phyloP scores from a whole-genome alignment of 92 coral and sea anemone species.

The Galaxea fascicularis region DNA sequence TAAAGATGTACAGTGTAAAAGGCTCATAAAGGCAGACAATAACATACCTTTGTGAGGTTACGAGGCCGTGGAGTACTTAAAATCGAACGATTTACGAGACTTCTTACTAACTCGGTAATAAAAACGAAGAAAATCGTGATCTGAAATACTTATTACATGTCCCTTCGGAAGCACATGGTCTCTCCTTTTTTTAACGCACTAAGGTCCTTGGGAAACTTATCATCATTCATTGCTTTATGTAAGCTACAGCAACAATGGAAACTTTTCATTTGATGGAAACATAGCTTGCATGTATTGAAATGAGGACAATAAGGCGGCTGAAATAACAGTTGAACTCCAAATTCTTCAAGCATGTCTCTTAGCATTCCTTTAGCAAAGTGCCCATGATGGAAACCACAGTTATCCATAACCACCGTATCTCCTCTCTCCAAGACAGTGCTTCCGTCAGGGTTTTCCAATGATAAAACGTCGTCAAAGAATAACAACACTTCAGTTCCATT shows the following conservation, averaged over 20 bases:
- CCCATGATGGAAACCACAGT: conserved; percentile 61
- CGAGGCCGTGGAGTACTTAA: too few relatives aligned
- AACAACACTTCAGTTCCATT: conserved; percentile 57
- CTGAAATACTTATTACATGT: too few relatives aligned
- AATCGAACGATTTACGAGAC: too few relatives aligned
- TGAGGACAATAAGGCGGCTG: conserved; percentile 59
- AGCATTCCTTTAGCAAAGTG: conserved; percentile 32
- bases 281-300: conserved; percentile 47
- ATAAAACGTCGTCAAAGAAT: conserved; percentile 60
- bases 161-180: too few relatives aligned
- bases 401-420: conserved; percentile 74
- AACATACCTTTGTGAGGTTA: neutral
- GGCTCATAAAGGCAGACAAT: conserved; percentile 1
- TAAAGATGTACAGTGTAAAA: too few relatives aligned
- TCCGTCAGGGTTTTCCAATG: conserved; percentile 52
- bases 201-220: too few relatives aligned
- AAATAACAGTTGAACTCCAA: conserved; percentile 21
- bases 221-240: too few relatives aligned
- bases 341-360: conserved; percentile 43
- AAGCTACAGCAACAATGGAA: conserved; percentile 10
- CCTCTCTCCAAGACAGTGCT: conserved; percentile 60
- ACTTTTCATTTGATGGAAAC: conserved; percentile 38
- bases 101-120: too few relatives aligned
- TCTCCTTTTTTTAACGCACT: too few relatives aligned
- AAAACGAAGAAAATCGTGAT: too few relatives aligned